phyloP scores from a whole-genome alignment of 2,797 vertebrate species.

The Babyrousa celebensis region DNA sequence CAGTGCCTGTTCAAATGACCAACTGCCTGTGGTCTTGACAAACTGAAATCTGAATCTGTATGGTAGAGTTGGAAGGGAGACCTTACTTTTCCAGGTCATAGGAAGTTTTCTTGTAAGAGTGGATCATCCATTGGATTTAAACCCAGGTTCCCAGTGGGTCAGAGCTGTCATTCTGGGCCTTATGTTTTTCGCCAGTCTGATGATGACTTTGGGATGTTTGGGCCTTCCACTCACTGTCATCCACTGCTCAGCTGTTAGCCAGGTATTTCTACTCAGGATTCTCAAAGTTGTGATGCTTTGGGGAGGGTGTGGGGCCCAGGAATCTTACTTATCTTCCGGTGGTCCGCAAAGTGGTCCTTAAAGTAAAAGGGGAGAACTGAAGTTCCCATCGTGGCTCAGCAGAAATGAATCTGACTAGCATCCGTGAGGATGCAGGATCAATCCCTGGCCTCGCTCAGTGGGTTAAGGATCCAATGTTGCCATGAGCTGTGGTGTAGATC shows the following conservation, averaged over 20 bases:
- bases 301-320: background rate
- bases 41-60: background rate
- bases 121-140: background rate
- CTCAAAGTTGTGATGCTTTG: background rate
- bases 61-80: background rate
- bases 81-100: background rate
- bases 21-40: background rate
- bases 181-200: background rate
- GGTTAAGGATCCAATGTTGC: too few species aligned
- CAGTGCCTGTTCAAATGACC: background rate
- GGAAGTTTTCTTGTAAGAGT: constrained; percentile 35
- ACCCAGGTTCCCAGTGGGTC: background rate
- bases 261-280: background rate
- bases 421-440: too few species aligned
- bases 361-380: background rate
- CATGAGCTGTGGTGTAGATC: too few species aligned
- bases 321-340: background rate
- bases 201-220: background rate
- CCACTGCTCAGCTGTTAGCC: background rate
- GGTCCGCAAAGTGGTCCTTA: background rate
- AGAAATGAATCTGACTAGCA: too few species aligned
- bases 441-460: too few species aligned
- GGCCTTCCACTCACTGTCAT: background rate
- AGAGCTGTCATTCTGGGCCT: background rate
- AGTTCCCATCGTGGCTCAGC: too few species aligned